phyloP scores from a whole-genome alignment of 2,113 vertebrate genomes.

The Takifugu flavidus region DNA sequence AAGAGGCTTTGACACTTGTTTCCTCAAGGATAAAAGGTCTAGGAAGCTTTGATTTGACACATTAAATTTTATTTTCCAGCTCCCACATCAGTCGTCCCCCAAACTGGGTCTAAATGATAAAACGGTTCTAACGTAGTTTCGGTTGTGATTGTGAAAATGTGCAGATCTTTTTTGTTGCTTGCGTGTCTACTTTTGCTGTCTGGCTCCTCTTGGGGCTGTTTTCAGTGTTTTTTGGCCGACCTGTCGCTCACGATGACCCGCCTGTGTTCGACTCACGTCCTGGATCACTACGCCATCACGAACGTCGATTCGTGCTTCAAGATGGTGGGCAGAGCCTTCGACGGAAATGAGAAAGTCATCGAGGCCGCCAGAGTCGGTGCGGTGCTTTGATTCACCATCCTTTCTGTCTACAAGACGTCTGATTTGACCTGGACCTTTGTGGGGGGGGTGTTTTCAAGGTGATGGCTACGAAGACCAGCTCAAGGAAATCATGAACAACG shows the following conservation, averaged over 20 bases:
- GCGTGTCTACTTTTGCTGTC: constrained; percentile 35
- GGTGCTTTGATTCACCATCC: constrained; percentile 1
- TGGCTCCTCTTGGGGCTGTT: constrained; percentile 50
- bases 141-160: no score
- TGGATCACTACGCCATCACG: constrained; percentile 30
- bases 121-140: no score
- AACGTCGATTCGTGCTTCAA: constrained; percentile 63
- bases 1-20: no score
- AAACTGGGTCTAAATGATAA: no score
- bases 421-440: neutral
- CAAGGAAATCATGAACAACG: constrained; percentile 51
- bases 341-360: constrained; percentile 46
- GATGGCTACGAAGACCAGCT: constrained; percentile 59
- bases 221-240: constrained; percentile 55
- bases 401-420: neutral
- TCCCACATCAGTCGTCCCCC: no score
- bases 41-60: no score
- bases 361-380: constrained; percentile 72
- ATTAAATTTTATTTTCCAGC: no score
- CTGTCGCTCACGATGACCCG: constrained; percentile 7
- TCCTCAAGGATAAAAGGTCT: no score
- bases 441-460: constrained; percentile 32
- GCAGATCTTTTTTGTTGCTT: constrained; percentile 17
- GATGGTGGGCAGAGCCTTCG: constrained; percentile 58
- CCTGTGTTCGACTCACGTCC: constrained; percentile 60